Evolutionary conservation across 2,797 vertebrate genomes (phyloP), one percentile per base, ranked within the genome.

Genomic region (Chelidonichthys spinosus): DNA sequence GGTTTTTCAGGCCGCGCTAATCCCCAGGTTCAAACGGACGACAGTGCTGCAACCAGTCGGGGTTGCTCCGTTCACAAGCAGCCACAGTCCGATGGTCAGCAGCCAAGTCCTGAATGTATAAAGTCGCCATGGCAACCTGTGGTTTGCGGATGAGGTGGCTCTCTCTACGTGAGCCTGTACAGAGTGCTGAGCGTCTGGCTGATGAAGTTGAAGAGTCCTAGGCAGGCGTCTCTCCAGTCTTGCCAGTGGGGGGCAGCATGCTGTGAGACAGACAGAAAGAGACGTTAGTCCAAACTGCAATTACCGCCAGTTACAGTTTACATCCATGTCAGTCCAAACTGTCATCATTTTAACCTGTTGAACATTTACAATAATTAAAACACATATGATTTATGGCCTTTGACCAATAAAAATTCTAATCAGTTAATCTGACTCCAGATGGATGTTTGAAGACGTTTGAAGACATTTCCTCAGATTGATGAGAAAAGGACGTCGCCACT

Each of bases 151-250:
- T 13, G 55, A 39, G 32, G 1, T 3, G 43, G n/a, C 42, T 2
- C 7, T 50, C 15, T 66, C 80, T 87, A 89, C 14, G 77, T 92
- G 72, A 91, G 93, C 78, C 93, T 85, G 89, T 94, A 93, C 43
- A 95, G 86, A 47, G 91, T 87, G 83, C 92, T 93, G 67, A 95
- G 84, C 2, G 92, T 91, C 74, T 95, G 92, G 6, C 86, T 79
- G 71, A 94, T 67, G 74, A 95, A 91, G 80, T 81, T 86, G 53
- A 95, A 37, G 63, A 95, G 72, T 35, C 89, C 92, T 39, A 87
- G 74, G 81, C 89, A 93, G 54, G 86, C 71, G 4, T 88, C 92
- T 74, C 91, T 88, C 93, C 89, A 93, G 87, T 92, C 84, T 70
- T 85, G 91, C 94, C 92, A 93, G 42, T 74, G 89, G 25, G 86